These are phyloP conservation scores for Caenorhabditis zanzibari DNA, from an alignment of 2,888 invertebrate genomes.

Conservation along the genomic window DNA sequence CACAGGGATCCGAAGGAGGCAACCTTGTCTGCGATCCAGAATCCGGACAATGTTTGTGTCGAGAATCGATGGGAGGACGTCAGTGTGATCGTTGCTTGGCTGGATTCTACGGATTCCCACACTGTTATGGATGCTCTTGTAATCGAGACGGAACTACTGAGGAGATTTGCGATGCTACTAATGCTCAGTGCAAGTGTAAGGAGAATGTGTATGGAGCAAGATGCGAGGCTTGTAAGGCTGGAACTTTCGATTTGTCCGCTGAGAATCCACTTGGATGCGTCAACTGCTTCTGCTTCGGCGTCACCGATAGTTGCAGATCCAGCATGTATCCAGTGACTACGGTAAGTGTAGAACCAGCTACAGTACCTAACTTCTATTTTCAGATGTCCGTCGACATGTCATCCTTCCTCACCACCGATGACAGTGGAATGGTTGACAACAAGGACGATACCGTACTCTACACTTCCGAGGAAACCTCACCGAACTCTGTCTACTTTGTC, in stretches of 20 bases:
- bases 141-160: conserved; percentile 87
- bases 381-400: conserved; percentile 72
- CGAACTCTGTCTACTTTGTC: conserved; percentile 87
- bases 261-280: conserved; percentile 94
- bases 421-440: conserved; percentile 74
- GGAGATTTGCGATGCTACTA: conserved; percentile 91
- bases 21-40: conserved; percentile 92
- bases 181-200: conserved; percentile 90
- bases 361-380: neutral
- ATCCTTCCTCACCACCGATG: conserved; percentile 73
- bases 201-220: conserved; percentile 89
- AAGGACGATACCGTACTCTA: conserved; percentile 74
- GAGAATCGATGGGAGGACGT: conserved; percentile 91
- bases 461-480: conserved; percentile 67
- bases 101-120: conserved; percentile 90
- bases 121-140: conserved; percentile 89
- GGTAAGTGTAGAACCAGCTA: conserved; percentile 52
- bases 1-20: conserved; percentile 89
- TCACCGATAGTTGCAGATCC: conserved; percentile 91
- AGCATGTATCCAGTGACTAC: conserved; percentile 86
- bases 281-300: conserved; percentile 97
- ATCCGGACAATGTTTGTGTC: conserved; percentile 93
- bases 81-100: conserved; percentile 92
- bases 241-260: conserved; percentile 92
- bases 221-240: conserved; percentile 92